Percentiles rank a stretch among this genome's conserved stretches.
These are phyloP conservation scores for Actinia tenebrosa DNA, from an alignment of 64 coral and sea anemone species.

Conservation along the genomic window DNA sequence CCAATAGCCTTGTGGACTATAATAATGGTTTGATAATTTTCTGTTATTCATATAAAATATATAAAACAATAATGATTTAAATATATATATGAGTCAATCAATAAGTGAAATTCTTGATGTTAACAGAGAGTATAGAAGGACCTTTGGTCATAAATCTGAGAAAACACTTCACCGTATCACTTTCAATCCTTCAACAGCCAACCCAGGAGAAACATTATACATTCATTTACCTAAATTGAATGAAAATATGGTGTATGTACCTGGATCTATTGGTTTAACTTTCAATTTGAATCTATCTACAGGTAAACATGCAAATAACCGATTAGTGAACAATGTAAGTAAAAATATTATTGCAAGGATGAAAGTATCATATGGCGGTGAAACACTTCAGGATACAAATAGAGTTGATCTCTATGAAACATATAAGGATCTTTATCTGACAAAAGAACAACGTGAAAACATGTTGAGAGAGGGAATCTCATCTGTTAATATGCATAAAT, in stretches of 20 bases:
- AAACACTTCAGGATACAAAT: no score
- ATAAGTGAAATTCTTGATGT: slow-evolving; percentile 1
- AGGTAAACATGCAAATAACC: no score
- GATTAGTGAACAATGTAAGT: no score
- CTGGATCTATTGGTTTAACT: neutral
- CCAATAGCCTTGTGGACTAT: no score
- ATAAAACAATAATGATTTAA: neutral
- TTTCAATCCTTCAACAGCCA: slow-evolving; percentile 11
- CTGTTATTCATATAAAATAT: neutral
- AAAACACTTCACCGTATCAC: neutral
- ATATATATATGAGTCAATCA: neutral
- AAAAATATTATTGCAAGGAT: no score
- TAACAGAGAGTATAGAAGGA: neutral
- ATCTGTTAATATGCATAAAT: no score
- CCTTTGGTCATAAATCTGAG: neutral
- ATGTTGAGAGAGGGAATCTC: no score
- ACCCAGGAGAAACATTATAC: slow-evolving; percentile 24
- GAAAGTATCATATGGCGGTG: no score
- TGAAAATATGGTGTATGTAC: neutral
- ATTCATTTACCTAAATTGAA: slow-evolving; percentile 9
- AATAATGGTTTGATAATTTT: neutral
- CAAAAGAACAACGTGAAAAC: no score
- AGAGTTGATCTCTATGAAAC: no score
- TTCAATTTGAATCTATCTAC: neutral
- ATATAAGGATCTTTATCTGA: no score